phyloP scores from a whole-genome alignment of 2,797 vertebrate species.

The Pangasius krempfi region DNA sequence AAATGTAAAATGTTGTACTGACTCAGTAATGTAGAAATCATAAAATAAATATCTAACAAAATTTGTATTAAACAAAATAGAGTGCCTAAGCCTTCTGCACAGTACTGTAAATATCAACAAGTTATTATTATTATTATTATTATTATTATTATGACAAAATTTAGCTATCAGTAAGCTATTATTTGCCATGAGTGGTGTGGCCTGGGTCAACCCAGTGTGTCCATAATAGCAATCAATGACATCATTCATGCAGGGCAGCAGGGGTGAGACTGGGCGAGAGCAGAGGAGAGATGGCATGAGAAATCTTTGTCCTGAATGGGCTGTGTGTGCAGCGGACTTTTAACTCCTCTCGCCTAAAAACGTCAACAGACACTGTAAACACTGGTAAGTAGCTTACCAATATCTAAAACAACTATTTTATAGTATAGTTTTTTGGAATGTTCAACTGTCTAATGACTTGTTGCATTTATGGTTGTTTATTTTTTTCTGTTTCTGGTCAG shows the following conservation, averaged over 20 bases:
- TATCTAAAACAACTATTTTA: neutral
- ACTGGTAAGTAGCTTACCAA: constrained; percentile 12
- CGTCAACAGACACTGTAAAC: constrained; percentile 6
- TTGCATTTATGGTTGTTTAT: neutral
- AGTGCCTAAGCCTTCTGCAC: neutral
- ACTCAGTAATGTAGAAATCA: neutral
- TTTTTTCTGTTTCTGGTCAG: neutral
- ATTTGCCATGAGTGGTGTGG: constrained; percentile 31
- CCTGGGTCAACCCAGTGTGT: constrained; percentile 24
- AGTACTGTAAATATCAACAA: neutral
- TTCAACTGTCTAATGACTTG: neutral
- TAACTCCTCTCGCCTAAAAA: constrained; percentile 17
- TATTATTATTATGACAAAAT: neutral
- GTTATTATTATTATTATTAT: neutral
- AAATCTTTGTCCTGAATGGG: constrained; percentile 44
- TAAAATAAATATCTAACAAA: neutral
- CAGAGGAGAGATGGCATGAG: constrained; percentile 50
- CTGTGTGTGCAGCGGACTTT: constrained; percentile 34
- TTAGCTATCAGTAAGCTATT: constrained; percentile 26
- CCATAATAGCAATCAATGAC: constrained; percentile 46
- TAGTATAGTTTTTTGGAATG: neutral
- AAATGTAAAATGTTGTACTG: neutral
- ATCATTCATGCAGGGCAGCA: constrained; percentile 51
- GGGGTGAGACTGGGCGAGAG: constrained; percentile 53
- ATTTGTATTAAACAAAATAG: neutral